Evolutionary conservation across 2,113 vertebrate species (phyloP), one percentile per base, ranked within the genome.

Genomic region (Melanerpes formicivorus): DNA sequence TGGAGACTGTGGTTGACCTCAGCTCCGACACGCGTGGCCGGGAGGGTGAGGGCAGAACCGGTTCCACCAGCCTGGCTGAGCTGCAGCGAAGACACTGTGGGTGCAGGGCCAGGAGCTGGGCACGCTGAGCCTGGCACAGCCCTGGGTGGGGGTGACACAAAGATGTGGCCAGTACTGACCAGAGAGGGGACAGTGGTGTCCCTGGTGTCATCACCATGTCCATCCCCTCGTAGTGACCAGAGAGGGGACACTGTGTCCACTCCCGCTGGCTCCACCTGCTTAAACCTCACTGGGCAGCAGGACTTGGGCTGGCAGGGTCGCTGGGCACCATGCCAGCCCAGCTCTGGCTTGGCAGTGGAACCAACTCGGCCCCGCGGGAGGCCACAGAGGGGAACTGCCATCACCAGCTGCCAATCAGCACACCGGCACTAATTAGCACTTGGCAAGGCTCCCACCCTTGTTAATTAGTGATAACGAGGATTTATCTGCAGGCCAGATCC

Each of bases 221-320:
- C 25, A 1, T 5, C 9, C 27, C 55, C 50, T 52, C 11, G 22
- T 52, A 52, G 50, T 52, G 50, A 22, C 11, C 50, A 25, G 50
- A 52, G 50, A 25, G 50, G 50, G 22, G 50, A 25, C 50, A 18
- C 66, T 2, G 0, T 1, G 6, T 9, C 56, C 21, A 0, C 4
- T 14, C 13, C 46, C 1, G 0, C 40, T 4, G 21, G 18, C 42
- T 48, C 19, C 14, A 1, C 55, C 25, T 1, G 0, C 40, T 62
- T 48, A 30, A 44, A 21, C 6, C 0, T 6, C 79, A 62, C 54
- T 1, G 0, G 32, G 25, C 18, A 0, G 1, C 1, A 0, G 18
- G 52, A 37, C 10, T 0, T 1, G 58, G 27, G 10, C 19, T 1
- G 29, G 29, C 17, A 0, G 1, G 14, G 22, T 27, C 42, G 30